Conservation (phyloP, 2,888 invertebrate species). For the Biston stratarius region DNA sequence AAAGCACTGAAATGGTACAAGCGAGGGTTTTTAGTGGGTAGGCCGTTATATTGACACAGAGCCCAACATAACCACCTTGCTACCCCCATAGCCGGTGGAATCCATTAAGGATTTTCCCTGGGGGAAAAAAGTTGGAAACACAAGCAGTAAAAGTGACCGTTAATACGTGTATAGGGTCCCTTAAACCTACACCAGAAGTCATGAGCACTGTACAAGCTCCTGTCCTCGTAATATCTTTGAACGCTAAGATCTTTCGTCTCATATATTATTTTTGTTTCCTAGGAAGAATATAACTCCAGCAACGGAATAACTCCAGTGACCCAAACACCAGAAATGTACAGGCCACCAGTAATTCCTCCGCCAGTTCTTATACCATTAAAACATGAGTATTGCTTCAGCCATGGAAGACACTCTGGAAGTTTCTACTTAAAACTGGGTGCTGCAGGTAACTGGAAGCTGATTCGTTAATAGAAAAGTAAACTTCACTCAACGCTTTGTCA, state of each 20-base stretch:
- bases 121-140: too few species aligned
- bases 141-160: too few species aligned
- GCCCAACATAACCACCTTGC: too few species aligned
- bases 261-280: slow-evolving; percentile 10
- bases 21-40: too few species aligned
- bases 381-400: slow-evolving; percentile 88
- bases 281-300: slow-evolving; percentile 55
- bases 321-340: slow-evolving; percentile 61
- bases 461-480: background rate
- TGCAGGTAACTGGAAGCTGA: slow-evolving; percentile 81
- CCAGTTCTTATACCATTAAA: slow-evolving; percentile 76
- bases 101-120: too few species aligned
- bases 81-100: too few species aligned
- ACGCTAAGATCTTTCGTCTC: background rate
- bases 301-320: slow-evolving; percentile 53
- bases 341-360: slow-evolving; percentile 61
- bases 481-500: background rate
- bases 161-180: too few species aligned
- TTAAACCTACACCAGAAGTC: too few species aligned
- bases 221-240: too few species aligned
- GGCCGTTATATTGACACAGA: too few species aligned
- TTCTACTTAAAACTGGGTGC: slow-evolving; percentile 92
- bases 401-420: slow-evolving; percentile 90
- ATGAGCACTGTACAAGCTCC: too few species aligned
- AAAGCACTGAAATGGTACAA: too few species aligned